Base-by-base conservation (phyloP, 2,797 vertebrate species). In the Merluccius polli region DNA sequence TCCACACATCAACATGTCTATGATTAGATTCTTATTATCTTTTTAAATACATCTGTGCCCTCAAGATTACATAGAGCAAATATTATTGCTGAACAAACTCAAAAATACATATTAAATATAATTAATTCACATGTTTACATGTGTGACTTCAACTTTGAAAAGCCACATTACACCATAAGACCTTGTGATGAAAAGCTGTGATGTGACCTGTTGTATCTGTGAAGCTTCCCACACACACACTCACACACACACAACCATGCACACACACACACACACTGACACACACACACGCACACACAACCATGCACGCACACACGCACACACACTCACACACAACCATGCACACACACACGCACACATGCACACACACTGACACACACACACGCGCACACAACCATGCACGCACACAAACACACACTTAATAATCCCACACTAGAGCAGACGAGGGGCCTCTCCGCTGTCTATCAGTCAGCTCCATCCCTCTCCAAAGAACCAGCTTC, bases 401-500 rank as follows among this genome's bases (percentile, higher is more conserved):
- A 31, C 27, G 13, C 35, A 48, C 4, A 13, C 30, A 33, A n/a
- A 68, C 68, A 33, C 38, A 18, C 31, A 71, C 30, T 13, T 36
- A 18, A 69, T 78, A 70, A 33, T 31, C 35, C 36, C 29, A 52
- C 29, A 21, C 31, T 11, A 21, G 7, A 32, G 24, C 77, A 70
- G 77, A 79, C 70, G 38, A 74, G 71, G 73, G 32, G 73, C 27
- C 71, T 76, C 74, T 48, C 44, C 78, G 65, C 75, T 76, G 67
- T 35, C 52, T 82, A 73, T 73, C 35, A 67, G 71, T 63, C 65
- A 59, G 68, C 67, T 75, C 76, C 41, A 32, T 44, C 44, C 3
- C 36, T 27, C 76, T 67, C 41, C 75, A 73, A 33, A 31, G 77
- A 85, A 75, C 71, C 73, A 36, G 18, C 48, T 71, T 88, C 75